Percentiles rank a stretch among this genome's conserved stretches.
Evolutionary conservation across 2,888 invertebrate species (phyloP).

Genomic region (Chrysodeixis includens): DNA sequence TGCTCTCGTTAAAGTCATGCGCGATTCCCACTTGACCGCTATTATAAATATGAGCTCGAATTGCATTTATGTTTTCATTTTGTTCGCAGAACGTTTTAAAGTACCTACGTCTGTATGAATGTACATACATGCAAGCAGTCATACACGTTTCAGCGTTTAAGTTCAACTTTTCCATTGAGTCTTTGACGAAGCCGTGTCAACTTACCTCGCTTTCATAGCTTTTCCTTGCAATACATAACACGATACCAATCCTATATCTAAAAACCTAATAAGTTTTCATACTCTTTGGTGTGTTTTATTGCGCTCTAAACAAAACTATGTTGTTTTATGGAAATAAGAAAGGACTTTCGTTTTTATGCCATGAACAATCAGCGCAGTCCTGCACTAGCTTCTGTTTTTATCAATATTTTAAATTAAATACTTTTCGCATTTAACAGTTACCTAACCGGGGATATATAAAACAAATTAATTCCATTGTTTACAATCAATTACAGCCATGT

Average conservation of each 20-base stretch:
- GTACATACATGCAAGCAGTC: too few relatives aligned
- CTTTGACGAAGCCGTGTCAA: constrained; percentile 1
- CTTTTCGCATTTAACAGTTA: too few relatives aligned
- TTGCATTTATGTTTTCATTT: constrained; percentile 1
- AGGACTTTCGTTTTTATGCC: too few relatives aligned
- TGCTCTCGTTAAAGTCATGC: neutral
- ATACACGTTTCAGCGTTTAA: neutral
- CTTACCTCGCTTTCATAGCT: neutral
- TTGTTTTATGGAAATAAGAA: too few relatives aligned
- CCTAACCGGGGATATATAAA: too few relatives aligned
- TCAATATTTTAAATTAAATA: too few relatives aligned
- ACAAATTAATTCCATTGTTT: too few relatives aligned
- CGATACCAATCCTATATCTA: neutral
- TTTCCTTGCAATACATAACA: neutral
- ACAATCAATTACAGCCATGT: too few relatives aligned
- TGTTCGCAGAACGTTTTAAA: neutral
- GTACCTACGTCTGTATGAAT: neutral
- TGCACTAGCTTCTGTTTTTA: too few relatives aligned
- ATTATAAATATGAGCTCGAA: constrained; percentile 4
- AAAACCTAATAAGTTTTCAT: neutral
- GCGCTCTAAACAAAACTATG: too few relatives aligned
- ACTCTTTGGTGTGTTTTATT: neutral
- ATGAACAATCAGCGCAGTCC: too few relatives aligned
- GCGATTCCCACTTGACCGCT: neutral
- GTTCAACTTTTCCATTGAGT: neutral